Evolutionary conservation across 1,140 invertebrate genomes (phyloP).

Genomic region (Nephotettix cincticeps): DNA sequence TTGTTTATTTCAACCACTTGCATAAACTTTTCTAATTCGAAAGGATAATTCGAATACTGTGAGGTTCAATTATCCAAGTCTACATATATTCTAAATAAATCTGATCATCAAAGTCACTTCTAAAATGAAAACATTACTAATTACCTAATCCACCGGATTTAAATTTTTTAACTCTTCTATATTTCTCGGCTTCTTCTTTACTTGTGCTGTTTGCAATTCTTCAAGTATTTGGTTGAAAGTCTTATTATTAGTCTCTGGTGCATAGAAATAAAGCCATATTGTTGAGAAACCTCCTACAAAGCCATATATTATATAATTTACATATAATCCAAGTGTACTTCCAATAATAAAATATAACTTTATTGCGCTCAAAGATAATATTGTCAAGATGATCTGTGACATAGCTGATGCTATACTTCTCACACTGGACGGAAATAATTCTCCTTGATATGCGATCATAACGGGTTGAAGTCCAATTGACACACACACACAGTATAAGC

Average conservation of each 20-base stretch:
- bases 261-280: background rate
- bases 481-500: background rate
- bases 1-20: too few relatives aligned
- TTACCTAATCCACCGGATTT: too few relatives aligned
- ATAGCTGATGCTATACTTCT: conserved; percentile 10
- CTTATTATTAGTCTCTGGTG: conserved; percentile 16
- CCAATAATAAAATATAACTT: conserved; percentile 3
- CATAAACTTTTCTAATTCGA: too few relatives aligned
- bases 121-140: too few relatives aligned
- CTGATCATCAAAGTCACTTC: too few relatives aligned
- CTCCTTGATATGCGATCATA: background rate
- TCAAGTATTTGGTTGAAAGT: background rate
- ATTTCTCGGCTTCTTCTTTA: too few relatives aligned
- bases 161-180: too few relatives aligned
- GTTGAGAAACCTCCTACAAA: background rate
- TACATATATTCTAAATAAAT: too few relatives aligned
- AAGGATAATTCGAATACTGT: too few relatives aligned
- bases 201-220: background rate
- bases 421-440: conserved; percentile 8
- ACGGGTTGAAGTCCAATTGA: background rate
- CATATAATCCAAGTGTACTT: background rate
- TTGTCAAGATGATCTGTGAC: background rate
- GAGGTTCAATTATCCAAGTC: too few relatives aligned
- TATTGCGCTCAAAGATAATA: background rate
- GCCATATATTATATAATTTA: conserved; percentile 5